Conservation (phyloP, 2,113 vertebrate species). For the Silurus meridionalis region DNA sequence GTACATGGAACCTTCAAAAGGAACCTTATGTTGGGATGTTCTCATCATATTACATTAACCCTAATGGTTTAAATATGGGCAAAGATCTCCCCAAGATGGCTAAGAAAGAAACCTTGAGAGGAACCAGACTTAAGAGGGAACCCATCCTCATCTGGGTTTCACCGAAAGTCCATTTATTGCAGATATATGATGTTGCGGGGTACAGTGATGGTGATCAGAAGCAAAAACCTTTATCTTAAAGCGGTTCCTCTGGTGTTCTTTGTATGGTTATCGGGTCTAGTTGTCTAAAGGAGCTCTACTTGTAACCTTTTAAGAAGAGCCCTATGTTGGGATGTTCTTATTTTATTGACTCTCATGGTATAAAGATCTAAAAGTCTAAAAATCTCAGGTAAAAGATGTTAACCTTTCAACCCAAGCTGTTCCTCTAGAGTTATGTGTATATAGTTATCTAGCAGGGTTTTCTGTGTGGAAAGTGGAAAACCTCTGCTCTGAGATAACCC, state of each 20-base stretch:
- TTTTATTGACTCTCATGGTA: not conserved
- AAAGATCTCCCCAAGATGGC: not conserved
- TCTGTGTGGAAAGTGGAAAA: not conserved
- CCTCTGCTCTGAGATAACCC: not conserved
- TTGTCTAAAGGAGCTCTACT: not conserved
- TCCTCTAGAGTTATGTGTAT: not conserved
- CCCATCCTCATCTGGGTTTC: no score
- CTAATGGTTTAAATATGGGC: not conserved
- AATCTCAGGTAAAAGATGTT: not conserved
- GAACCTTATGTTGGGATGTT: not conserved
- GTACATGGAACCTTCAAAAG: not conserved
- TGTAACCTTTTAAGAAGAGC: not conserved
- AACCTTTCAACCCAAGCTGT: not conserved
- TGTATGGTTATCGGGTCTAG: not conserved
- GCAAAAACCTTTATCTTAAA: no score
- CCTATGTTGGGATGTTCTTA: not conserved
- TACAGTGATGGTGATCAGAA: no score
- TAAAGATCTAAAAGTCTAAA: no score
- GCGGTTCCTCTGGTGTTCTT: not conserved
- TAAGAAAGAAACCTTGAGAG: no score
- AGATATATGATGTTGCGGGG: no score
- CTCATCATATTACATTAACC: not conserved
- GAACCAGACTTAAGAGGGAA: no score
- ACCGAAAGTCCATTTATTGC: no score
- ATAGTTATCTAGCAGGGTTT: no score